phyloP scores from a whole-genome alignment of 2,888 invertebrate species.

The Ophion slaviceki region DNA sequence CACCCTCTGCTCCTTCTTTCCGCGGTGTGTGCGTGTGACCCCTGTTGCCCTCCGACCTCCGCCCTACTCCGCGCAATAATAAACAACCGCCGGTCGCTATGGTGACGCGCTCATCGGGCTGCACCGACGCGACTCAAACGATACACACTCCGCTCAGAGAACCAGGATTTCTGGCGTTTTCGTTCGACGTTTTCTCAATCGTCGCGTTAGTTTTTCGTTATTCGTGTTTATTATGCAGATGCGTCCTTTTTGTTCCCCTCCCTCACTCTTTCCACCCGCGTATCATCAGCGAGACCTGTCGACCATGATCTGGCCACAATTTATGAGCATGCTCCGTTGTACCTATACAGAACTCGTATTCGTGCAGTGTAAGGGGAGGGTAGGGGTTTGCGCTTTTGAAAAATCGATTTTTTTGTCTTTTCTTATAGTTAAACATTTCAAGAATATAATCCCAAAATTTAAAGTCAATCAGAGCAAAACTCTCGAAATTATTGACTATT shows the following conservation, averaged over 20 bases:
- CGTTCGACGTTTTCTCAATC: constrained; percentile 26
- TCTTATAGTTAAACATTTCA: too few species aligned
- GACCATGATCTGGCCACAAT: neutral
- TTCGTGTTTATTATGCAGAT: constrained; percentile 6
- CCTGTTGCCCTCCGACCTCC: constrained; percentile 63
- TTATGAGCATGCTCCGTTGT: too few species aligned
- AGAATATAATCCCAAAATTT: too few species aligned
- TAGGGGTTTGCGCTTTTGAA: too few species aligned
- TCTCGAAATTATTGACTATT: too few species aligned
- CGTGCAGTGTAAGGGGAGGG: too few species aligned
- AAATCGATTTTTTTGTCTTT: too few species aligned
- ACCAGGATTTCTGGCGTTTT: constrained; percentile 30
- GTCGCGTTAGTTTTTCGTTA: neutral
- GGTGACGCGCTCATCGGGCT: constrained; percentile 82
- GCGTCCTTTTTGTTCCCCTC: neutral
- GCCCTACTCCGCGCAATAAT: constrained; percentile 81
- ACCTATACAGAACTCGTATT: too few species aligned
- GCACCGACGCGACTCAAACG: constrained; percentile 73
- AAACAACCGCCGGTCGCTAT: constrained; percentile 83
- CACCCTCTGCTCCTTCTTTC: constrained; percentile 49
- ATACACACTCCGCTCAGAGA: constrained; percentile 38
- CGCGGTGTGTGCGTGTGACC: constrained; percentile 61
- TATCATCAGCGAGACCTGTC: neutral
- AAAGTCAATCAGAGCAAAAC: too few species aligned
- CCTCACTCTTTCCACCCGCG: neutral